Conservation (phyloP, 1,140 invertebrate species). For the Parapsyche elsis region DNA sequence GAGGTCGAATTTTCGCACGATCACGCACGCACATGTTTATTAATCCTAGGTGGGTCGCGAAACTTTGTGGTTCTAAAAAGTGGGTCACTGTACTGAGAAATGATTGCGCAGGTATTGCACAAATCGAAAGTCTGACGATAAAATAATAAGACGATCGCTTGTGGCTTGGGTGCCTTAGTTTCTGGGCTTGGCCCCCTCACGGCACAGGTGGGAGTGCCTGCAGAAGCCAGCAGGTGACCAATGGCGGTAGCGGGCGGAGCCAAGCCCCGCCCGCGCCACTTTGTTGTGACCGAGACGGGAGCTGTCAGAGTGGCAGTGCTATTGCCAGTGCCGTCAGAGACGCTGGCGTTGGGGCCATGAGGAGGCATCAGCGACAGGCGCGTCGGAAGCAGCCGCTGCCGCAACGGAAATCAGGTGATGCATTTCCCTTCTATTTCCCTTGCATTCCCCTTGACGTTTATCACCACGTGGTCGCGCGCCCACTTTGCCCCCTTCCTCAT, state of each 20-base stretch:
- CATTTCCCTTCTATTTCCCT: no score
- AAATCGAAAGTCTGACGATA: not conserved
- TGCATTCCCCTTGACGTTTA: not conserved
- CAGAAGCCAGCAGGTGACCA: slow-evolving; percentile 31
- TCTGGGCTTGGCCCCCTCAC: not conserved
- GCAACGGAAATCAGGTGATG: slow-evolving; percentile 52
- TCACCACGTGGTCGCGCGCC: not conserved
- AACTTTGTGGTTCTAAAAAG: no score
- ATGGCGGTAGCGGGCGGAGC: slow-evolving; percentile 34
- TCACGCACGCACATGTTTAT: no score
- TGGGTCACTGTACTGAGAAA: no score
- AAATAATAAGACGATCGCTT: not conserved
- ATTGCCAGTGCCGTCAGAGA: not conserved
- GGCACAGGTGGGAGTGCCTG: slow-evolving; percentile 22
- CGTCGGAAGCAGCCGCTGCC: slow-evolving; percentile 52
- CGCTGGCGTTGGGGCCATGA: slow-evolving; percentile 8
- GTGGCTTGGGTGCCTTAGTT: not conserved
- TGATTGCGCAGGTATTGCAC: no score
- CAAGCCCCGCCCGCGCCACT: slow-evolving; percentile 24
- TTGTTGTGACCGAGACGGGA: not conserved
- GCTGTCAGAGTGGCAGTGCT: not conserved
- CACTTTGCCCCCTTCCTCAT: not conserved
- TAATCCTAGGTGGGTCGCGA: no score
- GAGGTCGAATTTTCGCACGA: no score
- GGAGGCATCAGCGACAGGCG: slow-evolving; percentile 29